Base-by-base conservation (phyloP, 2,888 invertebrate genomes). In the Pterostichus niger region DNA sequence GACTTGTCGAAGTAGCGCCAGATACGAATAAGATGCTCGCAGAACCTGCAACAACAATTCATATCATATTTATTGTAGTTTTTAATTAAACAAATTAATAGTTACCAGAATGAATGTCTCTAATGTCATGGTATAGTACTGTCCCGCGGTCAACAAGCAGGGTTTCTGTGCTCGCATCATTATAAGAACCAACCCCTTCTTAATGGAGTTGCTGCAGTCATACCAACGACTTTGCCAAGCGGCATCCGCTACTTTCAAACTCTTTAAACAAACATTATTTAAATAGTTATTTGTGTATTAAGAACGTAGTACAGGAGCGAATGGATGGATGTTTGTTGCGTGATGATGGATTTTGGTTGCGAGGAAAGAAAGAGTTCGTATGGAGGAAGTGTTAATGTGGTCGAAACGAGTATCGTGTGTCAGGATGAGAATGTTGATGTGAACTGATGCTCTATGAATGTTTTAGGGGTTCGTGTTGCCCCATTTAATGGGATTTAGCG, bases 91-190 rank as follows among this genome's bases (percentile, higher is more conserved):
- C 0, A 17, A 17, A 56, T 56, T 0, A 44, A 15, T 33, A 11
- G 2, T 46, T 84, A 86, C 86, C 76, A 84, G 76, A 35, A 86
- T 33, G 56, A 85, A 85, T 71, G 86, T 86, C 13, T 84, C 82
- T 56, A 86, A 54, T 7, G 85, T 85, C 85, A 86, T 85, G 6
- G 85, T 73, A 56, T 85, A 85, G 33, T 85, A 86, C 56, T 71
- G 82, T 13, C 86, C 86, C 11, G 84, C 85, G 6, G 84, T 84
- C 46, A 83, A 85, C 44, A 77, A 81, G 13, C 84, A 73, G 9
- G 85, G 85, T 10, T 84, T 61, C 31, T 80, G 75, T 0, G 85
- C 31, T 11, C 85, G 82, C 68, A 84, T 79, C 33, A 85, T 84
- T 44, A 86, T 81, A 31, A 85, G 84, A 71, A 64, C 76, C 33